Percentiles rank a stretch among this genome's conserved stretches.
Conservation (phyloP, 2,113 vertebrate genomes). For the Myotis yumanensis region DNA sequence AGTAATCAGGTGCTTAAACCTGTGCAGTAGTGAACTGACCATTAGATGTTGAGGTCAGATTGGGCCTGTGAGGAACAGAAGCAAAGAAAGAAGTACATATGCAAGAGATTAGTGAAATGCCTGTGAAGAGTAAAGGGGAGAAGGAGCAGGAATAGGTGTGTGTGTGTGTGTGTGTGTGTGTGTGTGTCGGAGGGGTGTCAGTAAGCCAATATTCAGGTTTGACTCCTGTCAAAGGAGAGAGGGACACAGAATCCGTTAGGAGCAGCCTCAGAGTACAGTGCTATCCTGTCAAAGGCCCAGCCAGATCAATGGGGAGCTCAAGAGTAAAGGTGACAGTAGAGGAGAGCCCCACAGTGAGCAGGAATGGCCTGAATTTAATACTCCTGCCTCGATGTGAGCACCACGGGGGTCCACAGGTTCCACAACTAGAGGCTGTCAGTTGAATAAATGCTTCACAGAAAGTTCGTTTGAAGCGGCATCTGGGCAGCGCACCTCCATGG, state of each 20-base stretch:
- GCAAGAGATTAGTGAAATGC: neutral
- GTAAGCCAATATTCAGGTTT: neutral
- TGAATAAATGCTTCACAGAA: no score
- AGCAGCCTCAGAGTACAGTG: neutral
- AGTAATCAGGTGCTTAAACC: neutral
- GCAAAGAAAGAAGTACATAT: neutral
- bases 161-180: rapidly evolving
- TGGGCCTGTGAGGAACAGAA: neutral
- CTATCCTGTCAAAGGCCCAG: neutral
- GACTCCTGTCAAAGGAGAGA: neutral
- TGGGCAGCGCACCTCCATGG: neutral
- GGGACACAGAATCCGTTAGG: neutral
- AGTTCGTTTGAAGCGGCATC: neutral
- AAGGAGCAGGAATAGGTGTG: neutral
- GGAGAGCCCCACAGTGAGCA: neutral
- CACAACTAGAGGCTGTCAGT: neutral
- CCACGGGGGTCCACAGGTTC: no score
- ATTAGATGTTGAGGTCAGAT: neutral
- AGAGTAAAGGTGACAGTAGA: neutral
- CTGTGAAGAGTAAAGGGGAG: neutral
- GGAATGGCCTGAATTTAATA: neutral
- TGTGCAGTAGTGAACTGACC: neutral
- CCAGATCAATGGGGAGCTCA: neutral
- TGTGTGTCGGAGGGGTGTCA: no score
- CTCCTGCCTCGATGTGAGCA: neutral